Evolutionary conservation across 1,140 invertebrate genomes (phyloP), one percentile per base, ranked within the genome.

Genomic region (Nomia melanderi): DNA sequence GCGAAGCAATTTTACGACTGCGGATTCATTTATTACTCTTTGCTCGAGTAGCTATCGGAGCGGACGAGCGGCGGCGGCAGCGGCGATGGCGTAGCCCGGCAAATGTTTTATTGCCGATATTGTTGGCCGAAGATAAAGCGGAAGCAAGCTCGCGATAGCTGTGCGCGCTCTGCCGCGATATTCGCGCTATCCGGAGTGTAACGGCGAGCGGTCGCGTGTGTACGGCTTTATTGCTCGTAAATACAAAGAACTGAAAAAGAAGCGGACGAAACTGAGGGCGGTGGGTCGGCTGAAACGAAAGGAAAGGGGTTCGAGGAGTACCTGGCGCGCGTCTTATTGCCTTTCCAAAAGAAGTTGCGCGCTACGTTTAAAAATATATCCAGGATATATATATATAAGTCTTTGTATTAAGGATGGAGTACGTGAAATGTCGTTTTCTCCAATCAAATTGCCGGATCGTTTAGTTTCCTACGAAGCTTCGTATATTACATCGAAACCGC

Each of bases 191-290:
- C 73, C 73, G 63, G 54, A 2, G n/a, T 23, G 29, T 44, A 36
- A 36, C 41, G 73, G 44, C 31, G 44, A 53, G 33, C 25, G 23
- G 54, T 69, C 54, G 73, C 74, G 65, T 59, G 64, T 31, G 63
- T 29, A n/a, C 65, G 11, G 65, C 56, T 76, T 76, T 76, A 76
- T 76, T 70, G 74, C 74, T 76, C 74, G 74, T 76, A 76, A 76
- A 76, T 76, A 76, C 41, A 53, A 70, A 70, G 74, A 76, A 70
- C 54, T 23, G 74, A 76, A 56, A 50, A 59, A 69, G 65, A 60
- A 76, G 31, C 8, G 2, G 11, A 11, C n/a, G 6, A 44, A 20
- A 14, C 33, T 33, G 17, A 17, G 59, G 8, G n/a, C 3, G 25
- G 23, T 11, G 4, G 27, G 17, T 7, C 0, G 7, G 39, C 2